phyloP scores from a whole-genome alignment of 2,113 vertebrate genomes.

The Ia io region DNA sequence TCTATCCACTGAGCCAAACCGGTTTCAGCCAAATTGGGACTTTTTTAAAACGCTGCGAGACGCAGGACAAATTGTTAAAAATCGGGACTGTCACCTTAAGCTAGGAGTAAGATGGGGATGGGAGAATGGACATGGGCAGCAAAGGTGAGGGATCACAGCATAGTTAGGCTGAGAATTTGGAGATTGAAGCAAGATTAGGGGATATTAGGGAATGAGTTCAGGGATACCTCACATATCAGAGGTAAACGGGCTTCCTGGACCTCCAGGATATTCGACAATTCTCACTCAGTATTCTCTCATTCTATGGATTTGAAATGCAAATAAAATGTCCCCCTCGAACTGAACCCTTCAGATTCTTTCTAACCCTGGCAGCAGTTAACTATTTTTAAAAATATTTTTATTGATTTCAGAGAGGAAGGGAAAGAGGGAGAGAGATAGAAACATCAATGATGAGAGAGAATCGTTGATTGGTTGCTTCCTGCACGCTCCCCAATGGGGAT shows the following conservation, averaged over 20 bases:
- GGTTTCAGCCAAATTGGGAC: too few species aligned
- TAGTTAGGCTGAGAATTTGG: background rate
- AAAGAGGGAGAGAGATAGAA: too few species aligned
- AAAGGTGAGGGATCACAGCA: background rate
- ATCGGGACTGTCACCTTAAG: too few species aligned
- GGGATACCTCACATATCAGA: background rate
- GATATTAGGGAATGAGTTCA: background rate
- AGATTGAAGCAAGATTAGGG: background rate
- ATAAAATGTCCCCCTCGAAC: background rate
- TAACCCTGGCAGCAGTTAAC: background rate
- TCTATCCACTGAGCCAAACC: too few species aligned
- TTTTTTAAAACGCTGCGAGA: too few species aligned
- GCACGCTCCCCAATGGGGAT: too few species aligned
- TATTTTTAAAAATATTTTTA: background rate
- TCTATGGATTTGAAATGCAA: background rate
- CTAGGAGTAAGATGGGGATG: background rate
- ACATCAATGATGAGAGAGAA: too few species aligned
- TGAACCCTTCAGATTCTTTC: background rate
- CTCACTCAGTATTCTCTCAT: background rate
- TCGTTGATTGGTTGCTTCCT: too few species aligned
- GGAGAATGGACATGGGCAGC: background rate
- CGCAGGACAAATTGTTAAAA: too few species aligned
- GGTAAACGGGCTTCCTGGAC: background rate
- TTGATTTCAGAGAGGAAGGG: too few species aligned
- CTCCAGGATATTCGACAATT: background rate